These are phyloP conservation scores for Eupithecia pulchellata DNA, from an alignment of 2,888 invertebrate genomes.

Conservation along the genomic window DNA sequence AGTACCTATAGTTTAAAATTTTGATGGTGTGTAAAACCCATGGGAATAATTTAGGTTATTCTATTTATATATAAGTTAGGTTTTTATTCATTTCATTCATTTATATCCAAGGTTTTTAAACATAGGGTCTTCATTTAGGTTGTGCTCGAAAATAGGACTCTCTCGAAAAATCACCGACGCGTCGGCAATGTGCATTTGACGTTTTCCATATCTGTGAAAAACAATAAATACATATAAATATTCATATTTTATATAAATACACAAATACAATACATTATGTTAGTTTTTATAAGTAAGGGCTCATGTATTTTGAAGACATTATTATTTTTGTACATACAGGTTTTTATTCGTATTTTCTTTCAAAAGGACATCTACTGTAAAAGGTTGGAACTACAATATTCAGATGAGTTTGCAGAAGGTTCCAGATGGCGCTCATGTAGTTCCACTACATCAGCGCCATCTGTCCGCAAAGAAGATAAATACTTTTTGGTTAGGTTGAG, in stretches of 20 bases:
- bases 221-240: conserved; percentile 17
- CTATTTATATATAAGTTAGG: conserved; percentile 2
- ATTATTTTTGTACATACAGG: neutral
- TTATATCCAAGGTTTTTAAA: conserved; percentile 74
- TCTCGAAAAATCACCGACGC: conserved; percentile 77
- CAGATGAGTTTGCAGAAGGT: neutral
- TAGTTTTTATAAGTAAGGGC: neutral
- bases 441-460: neutral
- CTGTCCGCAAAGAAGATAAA: neutral
- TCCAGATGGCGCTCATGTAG: no score
- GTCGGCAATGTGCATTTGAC: conserved; percentile 80
- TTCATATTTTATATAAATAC: no score
- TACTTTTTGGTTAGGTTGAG: neutral
- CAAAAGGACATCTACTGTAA: conserved; percentile 5
- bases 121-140: conserved; percentile 63
- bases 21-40: conserved; percentile 6
- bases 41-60: conserved; percentile 3
- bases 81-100: conserved; percentile 49
- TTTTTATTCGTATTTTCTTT: neutral
- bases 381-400: neutral
- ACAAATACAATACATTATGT: no score
- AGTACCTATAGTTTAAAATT: neutral
- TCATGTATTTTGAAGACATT: neutral
- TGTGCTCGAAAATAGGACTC: conserved; percentile 71
- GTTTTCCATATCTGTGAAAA: conserved; percentile 76